Evolutionary conservation across 2,797 vertebrate species (phyloP).

Genomic region (Oreortyx pictus): DNA sequence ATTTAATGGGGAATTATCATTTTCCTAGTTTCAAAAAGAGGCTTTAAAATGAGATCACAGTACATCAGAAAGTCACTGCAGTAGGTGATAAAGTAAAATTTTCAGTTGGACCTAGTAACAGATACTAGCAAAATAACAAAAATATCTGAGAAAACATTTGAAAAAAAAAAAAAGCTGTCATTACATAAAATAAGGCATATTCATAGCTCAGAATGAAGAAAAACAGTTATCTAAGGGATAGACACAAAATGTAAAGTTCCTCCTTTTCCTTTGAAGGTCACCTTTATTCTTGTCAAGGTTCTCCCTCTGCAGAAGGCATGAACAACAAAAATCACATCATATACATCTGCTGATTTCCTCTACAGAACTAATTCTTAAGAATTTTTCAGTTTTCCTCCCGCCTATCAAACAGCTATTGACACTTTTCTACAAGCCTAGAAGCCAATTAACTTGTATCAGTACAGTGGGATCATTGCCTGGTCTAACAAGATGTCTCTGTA

Average conservation of each 20-base stretch:
- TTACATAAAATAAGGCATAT: constrained; percentile 9
- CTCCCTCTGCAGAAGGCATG: background rate
- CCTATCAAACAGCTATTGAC: background rate
- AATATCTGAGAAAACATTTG: background rate
- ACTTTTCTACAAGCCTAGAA: background rate
- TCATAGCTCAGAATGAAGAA: background rate
- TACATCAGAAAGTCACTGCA: background rate
- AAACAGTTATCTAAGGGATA: background rate
- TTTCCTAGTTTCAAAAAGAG: background rate
- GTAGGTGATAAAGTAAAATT: background rate
- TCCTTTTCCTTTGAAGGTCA: constrained; percentile 10
- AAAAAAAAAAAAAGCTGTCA: background rate
- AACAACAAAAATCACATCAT: background rate
- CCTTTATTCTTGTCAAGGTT: background rate
- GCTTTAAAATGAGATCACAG: background rate
- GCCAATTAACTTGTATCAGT: background rate
- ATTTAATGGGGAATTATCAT: background rate
- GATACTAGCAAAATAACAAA: background rate
- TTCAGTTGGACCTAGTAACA: background rate
- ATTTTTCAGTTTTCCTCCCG: background rate
- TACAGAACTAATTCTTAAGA: background rate
- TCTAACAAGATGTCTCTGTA: background rate
- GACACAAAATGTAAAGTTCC: background rate
- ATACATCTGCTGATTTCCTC: background rate
- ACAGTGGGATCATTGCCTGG: background rate